A percentile compares a stretch with the other conserved stretches of the same genome.
Evolutionary conservation across 2,888 invertebrate genomes (phyloP).

Genomic region (Cyclophora albipunctata): DNA sequence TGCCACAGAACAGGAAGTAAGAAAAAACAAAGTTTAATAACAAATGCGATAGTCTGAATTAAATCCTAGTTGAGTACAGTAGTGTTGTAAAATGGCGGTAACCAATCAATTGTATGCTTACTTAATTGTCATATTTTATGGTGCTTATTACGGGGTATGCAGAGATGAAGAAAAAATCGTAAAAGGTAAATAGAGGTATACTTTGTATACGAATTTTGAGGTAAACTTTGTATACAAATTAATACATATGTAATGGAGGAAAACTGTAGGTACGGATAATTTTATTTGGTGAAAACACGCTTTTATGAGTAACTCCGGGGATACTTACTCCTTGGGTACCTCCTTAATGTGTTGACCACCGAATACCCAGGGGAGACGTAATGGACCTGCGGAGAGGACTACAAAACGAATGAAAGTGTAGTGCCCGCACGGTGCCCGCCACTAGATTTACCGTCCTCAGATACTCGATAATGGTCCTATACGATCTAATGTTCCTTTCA

Average conservation of each 20-base stretch:
- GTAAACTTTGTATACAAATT: too few species aligned
- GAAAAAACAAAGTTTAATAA: conserved; percentile 23
- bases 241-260: too few species aligned
- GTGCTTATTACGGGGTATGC: conserved; percentile 29
- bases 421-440: conserved; percentile 43
- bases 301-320: too few species aligned
- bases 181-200: conserved; percentile 42
- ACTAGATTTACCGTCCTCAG: conserved; percentile 55
- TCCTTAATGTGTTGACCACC: conserved; percentile 33
- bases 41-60: conserved; percentile 25
- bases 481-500: conserved; percentile 25
- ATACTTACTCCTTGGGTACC: too few species aligned
- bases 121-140: conserved; percentile 22
- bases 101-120: conserved; percentile 16
- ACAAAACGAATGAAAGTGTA: conserved; percentile 53
- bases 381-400: conserved; percentile 55
- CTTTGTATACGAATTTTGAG: background rate
- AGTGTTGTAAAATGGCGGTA: conserved; percentile 16
- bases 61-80: conserved; percentile 24
- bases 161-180: conserved; percentile 66
- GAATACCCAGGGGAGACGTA: conserved; percentile 49
- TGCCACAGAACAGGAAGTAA: background rate
- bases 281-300: too few species aligned
- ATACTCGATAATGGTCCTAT: conserved; percentile 42
- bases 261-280: too few species aligned